Percentiles rank a stretch among this genome's conserved stretches.
phyloP scores from a whole-genome alignment of 2,113 vertebrate species.

The Camelus bactrianus region DNA sequence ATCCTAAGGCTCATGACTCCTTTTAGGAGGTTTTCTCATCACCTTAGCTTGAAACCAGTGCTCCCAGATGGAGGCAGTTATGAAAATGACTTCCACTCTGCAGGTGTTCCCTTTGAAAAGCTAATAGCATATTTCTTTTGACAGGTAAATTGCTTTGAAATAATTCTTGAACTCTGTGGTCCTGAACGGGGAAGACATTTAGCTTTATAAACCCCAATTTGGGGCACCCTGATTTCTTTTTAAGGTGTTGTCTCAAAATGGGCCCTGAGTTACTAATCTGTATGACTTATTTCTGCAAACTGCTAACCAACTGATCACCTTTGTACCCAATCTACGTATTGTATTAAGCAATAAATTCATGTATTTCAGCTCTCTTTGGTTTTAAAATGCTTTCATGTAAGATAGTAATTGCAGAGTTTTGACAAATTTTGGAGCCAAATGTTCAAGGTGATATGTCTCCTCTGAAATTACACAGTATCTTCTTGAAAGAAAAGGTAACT shows the following conservation, averaged over 20 bases:
- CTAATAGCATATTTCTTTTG: slow-evolving; percentile 77
- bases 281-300: background rate
- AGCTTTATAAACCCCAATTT: slow-evolving; percentile 44
- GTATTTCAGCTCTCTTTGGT: background rate
- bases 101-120: slow-evolving; percentile 81
- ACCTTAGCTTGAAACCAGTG: slow-evolving; percentile 73
- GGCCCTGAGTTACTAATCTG: background rate
- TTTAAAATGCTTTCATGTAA: background rate
- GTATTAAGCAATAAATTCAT: background rate
- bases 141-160: slow-evolving; percentile 87
- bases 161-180: slow-evolving; percentile 82
- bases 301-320: background rate
- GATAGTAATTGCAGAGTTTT: background rate
- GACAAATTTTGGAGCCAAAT: background rate
- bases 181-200: slow-evolving; percentile 64
- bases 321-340: background rate
- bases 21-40: slow-evolving; percentile 72
- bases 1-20: slow-evolving; percentile 68
- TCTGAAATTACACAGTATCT: background rate
- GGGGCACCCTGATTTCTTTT: background rate
- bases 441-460: background rate
- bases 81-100: slow-evolving; percentile 83
- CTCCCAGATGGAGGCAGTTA: slow-evolving; percentile 71
- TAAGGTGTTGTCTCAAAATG: background rate
- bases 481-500: background rate